Percentiles rank a stretch among this genome's conserved stretches.
These are phyloP conservation scores for Turdus rufiventris DNA, from an alignment of 2,113 vertebrate genomes.

Conservation along the genomic window DNA sequence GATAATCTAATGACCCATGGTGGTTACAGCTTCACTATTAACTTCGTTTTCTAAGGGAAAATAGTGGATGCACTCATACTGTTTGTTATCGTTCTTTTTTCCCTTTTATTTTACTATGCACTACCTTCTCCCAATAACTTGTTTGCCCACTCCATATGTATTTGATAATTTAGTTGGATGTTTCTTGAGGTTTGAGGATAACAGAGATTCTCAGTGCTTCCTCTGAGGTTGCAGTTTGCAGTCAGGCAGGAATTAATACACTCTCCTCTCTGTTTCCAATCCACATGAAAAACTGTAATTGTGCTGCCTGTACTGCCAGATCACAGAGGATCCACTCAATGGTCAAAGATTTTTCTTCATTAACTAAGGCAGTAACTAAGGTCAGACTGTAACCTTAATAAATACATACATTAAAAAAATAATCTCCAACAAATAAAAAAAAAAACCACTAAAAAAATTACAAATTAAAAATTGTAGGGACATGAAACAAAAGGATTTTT, in stretches of 20 bases:
- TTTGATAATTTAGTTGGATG: not conserved
- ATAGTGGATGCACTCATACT: not conserved
- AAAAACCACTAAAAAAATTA: too few relatives aligned
- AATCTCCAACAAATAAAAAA: rapidly evolving
- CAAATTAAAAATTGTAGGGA: not conserved
- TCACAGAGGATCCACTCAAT: not conserved
- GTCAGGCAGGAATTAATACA: not conserved
- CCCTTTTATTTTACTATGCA: not conserved
- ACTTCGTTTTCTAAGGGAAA: not conserved
- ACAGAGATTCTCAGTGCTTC: not conserved
- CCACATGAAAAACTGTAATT: not conserved
- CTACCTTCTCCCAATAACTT: not conserved
- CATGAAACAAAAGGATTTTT: rapidly evolving
- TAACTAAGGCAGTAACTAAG: not conserved
- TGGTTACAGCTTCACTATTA: not conserved
- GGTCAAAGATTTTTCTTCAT: not conserved
- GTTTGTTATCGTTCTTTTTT: not conserved
- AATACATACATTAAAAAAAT: not conserved
- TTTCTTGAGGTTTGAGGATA: not conserved
- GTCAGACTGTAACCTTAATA: not conserved
- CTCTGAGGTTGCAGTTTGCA: not conserved
- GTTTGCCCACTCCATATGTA: not conserved
- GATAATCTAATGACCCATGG: not conserved
- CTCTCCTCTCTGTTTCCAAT: not conserved
- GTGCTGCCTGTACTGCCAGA: not conserved